A percentile compares a stretch with the other conserved stretches of the same genome.
Evolutionary conservation across 2,113 vertebrate species (phyloP).

Genomic region (Phaethon lepturus): DNA sequence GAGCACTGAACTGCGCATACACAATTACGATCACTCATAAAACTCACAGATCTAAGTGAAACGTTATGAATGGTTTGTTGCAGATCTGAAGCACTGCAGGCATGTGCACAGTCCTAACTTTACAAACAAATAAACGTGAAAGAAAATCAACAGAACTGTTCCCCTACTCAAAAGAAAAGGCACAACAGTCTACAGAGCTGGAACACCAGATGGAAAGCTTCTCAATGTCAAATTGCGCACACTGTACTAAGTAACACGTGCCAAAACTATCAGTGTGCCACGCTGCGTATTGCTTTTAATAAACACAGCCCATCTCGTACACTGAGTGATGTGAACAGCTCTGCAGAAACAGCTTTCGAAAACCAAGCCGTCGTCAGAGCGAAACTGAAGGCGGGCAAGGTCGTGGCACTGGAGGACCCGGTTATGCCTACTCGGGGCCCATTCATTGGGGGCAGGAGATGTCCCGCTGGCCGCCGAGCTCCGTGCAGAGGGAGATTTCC

Average conservation of each 20-base stretch:
- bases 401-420: neutral
- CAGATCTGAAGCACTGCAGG: neutral
- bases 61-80: rapidly evolving
- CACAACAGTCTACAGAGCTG: neutral
- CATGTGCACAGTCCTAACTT: rapidly evolving
- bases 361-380: neutral
- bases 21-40: neutral
- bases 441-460: neutral
- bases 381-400: neutral
- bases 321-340: neutral
- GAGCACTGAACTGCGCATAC: neutral
- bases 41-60: neutral
- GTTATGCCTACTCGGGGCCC: neutral
- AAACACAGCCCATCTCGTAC: neutral
- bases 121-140: neutral
- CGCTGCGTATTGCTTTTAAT: neutral
- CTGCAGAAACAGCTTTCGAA: neutral
- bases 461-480: neutral
- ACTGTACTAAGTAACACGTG: neutral
- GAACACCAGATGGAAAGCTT: neutral
- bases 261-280: neutral
- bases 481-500: neutral
- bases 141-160: neutral
- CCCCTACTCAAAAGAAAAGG: neutral
- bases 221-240: conserved; percentile 4